A percentile compares a stretch with the other conserved stretches of the same genome.
Evolutionary conservation across 2,888 invertebrate species (phyloP).

Genomic region (Crepidodera aurea): DNA sequence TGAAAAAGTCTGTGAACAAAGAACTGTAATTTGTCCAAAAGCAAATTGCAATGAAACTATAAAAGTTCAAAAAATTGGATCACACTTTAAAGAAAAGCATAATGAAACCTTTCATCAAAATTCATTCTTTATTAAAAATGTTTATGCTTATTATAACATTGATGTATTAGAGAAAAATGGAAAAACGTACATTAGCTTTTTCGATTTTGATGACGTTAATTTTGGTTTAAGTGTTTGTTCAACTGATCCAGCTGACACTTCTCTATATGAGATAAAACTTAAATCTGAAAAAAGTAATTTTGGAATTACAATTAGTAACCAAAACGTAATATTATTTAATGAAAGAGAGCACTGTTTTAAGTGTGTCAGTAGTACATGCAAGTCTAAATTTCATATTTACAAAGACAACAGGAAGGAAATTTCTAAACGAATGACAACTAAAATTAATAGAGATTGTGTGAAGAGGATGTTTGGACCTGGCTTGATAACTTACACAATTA

Average conservation of each 20-base stretch:
- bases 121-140: conserved; percentile 35
- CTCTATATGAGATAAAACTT: conserved; percentile 35
- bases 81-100: conserved; percentile 41
- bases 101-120: conserved; percentile 33
- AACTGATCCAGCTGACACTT: conserved; percentile 30
- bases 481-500: conserved; percentile 36
- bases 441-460: conserved; percentile 38
- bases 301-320: conserved; percentile 32
- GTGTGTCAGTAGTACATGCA: conserved; percentile 37
- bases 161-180: conserved; percentile 40
- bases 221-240: conserved; percentile 40
- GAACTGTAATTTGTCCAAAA: conserved; percentile 35
- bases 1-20: conserved; percentile 34
- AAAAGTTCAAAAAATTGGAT: conserved; percentile 33
- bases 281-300: conserved; percentile 38
- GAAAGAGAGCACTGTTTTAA: conserved; percentile 41
- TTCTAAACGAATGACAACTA: conserved; percentile 39
- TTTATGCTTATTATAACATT: conserved; percentile 38
- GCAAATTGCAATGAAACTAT: conserved; percentile 34
- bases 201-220: conserved; percentile 40
- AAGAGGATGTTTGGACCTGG: conserved; percentile 40
- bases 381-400: conserved; percentile 37
- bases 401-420: conserved; percentile 40
- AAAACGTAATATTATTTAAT: conserved; percentile 36
- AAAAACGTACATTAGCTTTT: conserved; percentile 37